Evolutionary conservation across 2,888 invertebrate genomes (phyloP), one percentile per base, ranked within the genome.

Genomic region (Oegoconia quadripuncta): DNA sequence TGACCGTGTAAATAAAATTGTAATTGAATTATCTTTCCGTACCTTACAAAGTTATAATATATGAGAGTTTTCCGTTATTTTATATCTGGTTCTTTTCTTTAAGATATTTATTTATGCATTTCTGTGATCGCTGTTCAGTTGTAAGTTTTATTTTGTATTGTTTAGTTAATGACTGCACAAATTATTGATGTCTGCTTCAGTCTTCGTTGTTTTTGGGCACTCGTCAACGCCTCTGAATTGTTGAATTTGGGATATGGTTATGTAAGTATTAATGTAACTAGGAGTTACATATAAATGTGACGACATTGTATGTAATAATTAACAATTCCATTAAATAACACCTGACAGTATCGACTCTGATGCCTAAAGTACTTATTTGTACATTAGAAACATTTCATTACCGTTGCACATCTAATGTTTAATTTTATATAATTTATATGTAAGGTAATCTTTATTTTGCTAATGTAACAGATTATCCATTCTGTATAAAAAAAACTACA

Each of bases 121-220:
- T 83, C 84, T 84, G 84, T 86, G 83, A 86, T 86, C 70, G 55
- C 59, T 72, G 54, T 70, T 71, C 74, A 68, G 59, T 66, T 66
- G 47, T 80, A 74, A 69, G 70, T 65, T 72, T 70, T 64, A 63
- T 70, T 65, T 70, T 64, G 54, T 63, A 62, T 64, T 58, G 59
- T 62, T 58, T 58, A 50, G 49, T 50, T 65, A 64, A 55, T 61
- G 52, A 59, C 61, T 59, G 65, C 80, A 79, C 78, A 82, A 79
- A 78, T 62, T 65, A 48, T 60, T 55, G 17, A 20, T 25, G 26
- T 27, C 14, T n/a, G 25, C 9, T 32, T 27, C 33, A 9, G 28
- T 22, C n/a, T 22, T n/a, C n/a, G n/a, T n/a, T n/a, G n/a, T n/a
- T n/a, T n/a, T n/a, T n/a, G n/a, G n/a, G n/a, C n/a, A n/a, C n/a